Conservation (phyloP, 2,113 vertebrate species). For the Leuciscus idus region DNA sequence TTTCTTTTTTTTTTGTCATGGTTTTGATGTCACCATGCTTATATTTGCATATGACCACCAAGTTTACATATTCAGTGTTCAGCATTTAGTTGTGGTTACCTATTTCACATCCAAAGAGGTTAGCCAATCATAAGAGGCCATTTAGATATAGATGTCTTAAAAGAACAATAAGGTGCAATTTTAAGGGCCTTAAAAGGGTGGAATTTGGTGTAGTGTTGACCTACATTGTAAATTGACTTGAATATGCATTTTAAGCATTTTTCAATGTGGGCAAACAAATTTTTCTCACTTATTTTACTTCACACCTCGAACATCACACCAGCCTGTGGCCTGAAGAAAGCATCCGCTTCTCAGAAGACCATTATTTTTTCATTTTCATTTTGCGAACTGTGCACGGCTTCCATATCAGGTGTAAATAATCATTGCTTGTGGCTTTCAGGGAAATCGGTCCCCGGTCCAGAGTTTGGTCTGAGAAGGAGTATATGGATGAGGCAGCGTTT, state of each 20-base stretch:
- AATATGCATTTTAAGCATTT: neutral
- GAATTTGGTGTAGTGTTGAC: neutral
- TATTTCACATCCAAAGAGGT: neutral
- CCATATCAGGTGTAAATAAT: neutral
- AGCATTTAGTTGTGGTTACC: neutral
- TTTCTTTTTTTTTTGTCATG: conserved; percentile 7
- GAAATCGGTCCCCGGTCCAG: conserved; percentile 89
- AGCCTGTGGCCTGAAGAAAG: neutral
- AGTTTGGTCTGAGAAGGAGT: conserved; percentile 95
- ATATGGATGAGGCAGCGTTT: conserved; percentile 87
- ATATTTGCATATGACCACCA: neutral
- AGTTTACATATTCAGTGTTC: neutral
- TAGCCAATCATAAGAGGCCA: neutral
- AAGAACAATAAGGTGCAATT: neutral
- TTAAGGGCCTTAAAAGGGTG: neutral
- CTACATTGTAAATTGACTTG: neutral
- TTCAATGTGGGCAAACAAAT: neutral
- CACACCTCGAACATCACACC: neutral
- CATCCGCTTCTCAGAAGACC: too few relatives aligned
- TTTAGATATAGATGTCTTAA: neutral
- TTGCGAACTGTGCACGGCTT: neutral
- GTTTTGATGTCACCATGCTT: neutral
- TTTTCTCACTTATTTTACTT: neutral
- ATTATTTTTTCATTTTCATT: too few relatives aligned
- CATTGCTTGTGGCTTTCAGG: conserved; percentile 71